phyloP scores from a whole-genome alignment of 2,113 vertebrate species.

The Cygnus atratus region DNA sequence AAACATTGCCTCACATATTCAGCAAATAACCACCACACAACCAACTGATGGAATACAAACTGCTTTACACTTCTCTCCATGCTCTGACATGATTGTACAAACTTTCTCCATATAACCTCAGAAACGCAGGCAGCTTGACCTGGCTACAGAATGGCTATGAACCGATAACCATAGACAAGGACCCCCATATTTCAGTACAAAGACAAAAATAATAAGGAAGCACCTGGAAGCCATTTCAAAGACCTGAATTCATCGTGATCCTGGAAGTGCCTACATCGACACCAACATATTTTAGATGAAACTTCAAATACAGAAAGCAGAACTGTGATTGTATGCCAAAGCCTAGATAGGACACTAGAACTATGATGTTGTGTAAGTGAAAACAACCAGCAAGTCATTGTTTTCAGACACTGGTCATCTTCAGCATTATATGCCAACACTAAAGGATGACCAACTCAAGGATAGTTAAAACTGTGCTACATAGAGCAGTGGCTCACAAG shows the following conservation, averaged over 20 bases:
- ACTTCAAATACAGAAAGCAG: background rate
- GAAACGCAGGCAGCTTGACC: background rate
- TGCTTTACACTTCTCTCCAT: background rate
- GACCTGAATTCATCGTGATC: background rate
- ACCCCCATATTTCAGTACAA: background rate
- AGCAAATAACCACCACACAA: too few species aligned
- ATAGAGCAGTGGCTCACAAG: background rate
- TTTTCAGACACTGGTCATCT: too few species aligned
- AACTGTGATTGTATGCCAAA: rapidly evolving
- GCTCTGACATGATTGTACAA: too few species aligned
- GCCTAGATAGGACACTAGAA: background rate
- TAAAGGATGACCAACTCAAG: rapidly evolving
- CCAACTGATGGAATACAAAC: background rate
- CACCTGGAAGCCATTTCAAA: background rate
- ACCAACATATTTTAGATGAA: background rate
- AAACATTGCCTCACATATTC: too few species aligned
- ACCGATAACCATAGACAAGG: background rate
- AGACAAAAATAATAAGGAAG: background rate
- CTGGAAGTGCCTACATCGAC: background rate
- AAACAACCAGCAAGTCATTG: too few species aligned
- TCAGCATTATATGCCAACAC: background rate
- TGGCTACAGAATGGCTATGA: background rate
- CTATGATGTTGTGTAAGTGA: background rate
- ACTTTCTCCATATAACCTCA: background rate
- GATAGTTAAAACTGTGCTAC: rapidly evolving